A percentile compares a stretch with the other conserved stretches of the same genome.
Evolutionary conservation across 2,888 invertebrate genomes (phyloP).

Genomic region (Mesochorus sp.): DNA sequence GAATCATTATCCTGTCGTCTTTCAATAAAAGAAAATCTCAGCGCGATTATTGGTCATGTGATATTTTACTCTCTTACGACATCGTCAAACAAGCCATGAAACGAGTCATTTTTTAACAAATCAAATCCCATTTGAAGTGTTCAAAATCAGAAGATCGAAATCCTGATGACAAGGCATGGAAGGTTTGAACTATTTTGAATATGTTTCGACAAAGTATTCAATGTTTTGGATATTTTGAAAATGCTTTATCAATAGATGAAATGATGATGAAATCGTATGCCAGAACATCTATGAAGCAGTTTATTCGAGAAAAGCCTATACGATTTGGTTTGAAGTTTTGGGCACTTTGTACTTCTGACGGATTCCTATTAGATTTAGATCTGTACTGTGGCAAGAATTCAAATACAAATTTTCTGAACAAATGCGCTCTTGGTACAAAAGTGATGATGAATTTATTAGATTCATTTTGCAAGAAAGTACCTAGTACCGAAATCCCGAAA

Average conservation of each 20-base stretch:
- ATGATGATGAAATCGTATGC: constrained; percentile 61
- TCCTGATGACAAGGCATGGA: constrained; percentile 31
- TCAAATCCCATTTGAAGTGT: constrained; percentile 1
- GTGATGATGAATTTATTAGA: no score
- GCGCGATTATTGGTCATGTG: constrained; percentile 36
- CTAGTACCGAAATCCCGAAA: no score
- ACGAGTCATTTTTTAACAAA: constrained; percentile 11
- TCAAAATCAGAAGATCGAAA: constrained; percentile 10
- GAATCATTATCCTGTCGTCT: constrained; percentile 42
- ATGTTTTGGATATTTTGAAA: constrained; percentile 47
- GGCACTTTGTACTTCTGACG: constrained; percentile 55
- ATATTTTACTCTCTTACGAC: neutral
- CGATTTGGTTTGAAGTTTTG: constrained; percentile 64
- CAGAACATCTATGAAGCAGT: constrained; percentile 56
- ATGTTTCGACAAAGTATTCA: constrained; percentile 32
- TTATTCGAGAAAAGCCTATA: constrained; percentile 61
- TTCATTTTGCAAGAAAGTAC: no score
- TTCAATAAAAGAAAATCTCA: constrained; percentile 27
- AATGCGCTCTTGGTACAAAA: constrained; percentile 60
- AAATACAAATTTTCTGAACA: constrained; percentile 35
- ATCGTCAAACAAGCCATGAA: constrained; percentile 9
- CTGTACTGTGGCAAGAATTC: constrained; percentile 60
- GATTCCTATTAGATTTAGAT: constrained; percentile 60
- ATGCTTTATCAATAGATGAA: constrained; percentile 58
- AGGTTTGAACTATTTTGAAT: constrained; percentile 30